Conservation (phyloP, 1,140 invertebrate species). For the Heliconius melpomene region DNA sequence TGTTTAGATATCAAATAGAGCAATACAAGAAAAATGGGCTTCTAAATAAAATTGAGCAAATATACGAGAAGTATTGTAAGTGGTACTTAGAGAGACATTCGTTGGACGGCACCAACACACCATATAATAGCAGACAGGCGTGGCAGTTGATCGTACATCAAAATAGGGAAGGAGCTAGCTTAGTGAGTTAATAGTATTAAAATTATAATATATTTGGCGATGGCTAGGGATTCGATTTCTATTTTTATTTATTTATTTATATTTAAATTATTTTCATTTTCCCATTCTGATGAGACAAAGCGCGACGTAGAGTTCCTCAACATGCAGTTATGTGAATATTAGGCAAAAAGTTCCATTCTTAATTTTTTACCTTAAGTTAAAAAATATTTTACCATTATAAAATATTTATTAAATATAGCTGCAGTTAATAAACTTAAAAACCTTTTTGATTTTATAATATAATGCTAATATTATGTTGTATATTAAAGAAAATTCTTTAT, state of each 20-base stretch:
- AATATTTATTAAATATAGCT: too few species aligned
- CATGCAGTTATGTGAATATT: too few species aligned
- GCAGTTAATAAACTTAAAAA: too few species aligned
- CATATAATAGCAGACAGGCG: conserved; percentile 85
- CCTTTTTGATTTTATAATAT: too few species aligned
- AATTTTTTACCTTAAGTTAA: too few species aligned
- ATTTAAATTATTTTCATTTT: neutral
- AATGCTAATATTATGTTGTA: neutral
- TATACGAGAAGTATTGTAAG: conserved; percentile 87
- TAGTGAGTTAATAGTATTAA: conserved; percentile 68
- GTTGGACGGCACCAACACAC: conserved; percentile 61
- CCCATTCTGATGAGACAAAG: too few species aligned
- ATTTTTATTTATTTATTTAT: neutral
- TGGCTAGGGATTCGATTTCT: neutral
- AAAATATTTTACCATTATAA: too few species aligned
- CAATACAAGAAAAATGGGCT: conserved; percentile 82
- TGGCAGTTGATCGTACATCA: conserved; percentile 86
- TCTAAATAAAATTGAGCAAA: conserved; percentile 84
- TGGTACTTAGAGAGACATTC: conserved; percentile 83
- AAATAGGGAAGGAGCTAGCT: conserved; percentile 81
- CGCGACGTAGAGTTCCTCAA: too few species aligned
- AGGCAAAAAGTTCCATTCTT: too few species aligned
- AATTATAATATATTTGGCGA: neutral
- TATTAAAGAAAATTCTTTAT: conserved; percentile 20
- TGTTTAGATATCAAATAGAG: conserved; percentile 84